Base-by-base conservation (phyloP, 2,888 invertebrate genomes). In the Bruchidius siliquastri region DNA sequence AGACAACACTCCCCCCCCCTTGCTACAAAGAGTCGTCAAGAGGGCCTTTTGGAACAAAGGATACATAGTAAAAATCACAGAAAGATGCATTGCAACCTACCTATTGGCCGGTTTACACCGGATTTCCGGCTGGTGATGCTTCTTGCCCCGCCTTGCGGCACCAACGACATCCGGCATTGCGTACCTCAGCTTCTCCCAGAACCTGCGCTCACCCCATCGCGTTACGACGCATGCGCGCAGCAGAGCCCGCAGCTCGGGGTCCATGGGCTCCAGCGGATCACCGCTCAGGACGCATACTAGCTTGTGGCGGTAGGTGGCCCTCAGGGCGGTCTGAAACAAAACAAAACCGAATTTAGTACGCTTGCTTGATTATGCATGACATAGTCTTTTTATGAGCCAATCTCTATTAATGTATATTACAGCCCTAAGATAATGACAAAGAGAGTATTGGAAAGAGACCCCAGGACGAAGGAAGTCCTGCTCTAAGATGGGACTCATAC, bases 161-260 rank as follows among this genome's bases (percentile, higher is more conserved):
- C 88, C 88, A 84, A 88, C 89, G 3, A 93, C 92, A 85, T 96
- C 96, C 75, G 94, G 92, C 88, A 95, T 90, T 74, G 93, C 90
- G 84, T 90, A 91, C 77, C 92, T 89, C 77, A 96, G 89, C 85
- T 93, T 93, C 81, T 94, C 94, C 96, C 96, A 96, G 87, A 96
- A 96, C 77, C 93, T 89, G 72, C 92, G 91, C 83, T 95, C 95
- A 78, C 91, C 92, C 91, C 92, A 93, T 74, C 92, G 90, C 80
- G 92, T 89, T 81, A 91, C 91, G 72, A 90, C 90, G 88, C 93
- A 90, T 86, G 93, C 92, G 84, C 92, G 90, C 68, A 93, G 88
- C 74, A 93, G 87, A 81, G 91, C 90, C 85, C 94, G 92, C 73
- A 95, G 87, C 83, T 94, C 94, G 69, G 92, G 91, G 83, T 94